A percentile compares a stretch with the other conserved stretches of the same genome.
Evolutionary conservation across 2,113 vertebrate species (phyloP).

Genomic region (Nipponia nippon): DNA sequence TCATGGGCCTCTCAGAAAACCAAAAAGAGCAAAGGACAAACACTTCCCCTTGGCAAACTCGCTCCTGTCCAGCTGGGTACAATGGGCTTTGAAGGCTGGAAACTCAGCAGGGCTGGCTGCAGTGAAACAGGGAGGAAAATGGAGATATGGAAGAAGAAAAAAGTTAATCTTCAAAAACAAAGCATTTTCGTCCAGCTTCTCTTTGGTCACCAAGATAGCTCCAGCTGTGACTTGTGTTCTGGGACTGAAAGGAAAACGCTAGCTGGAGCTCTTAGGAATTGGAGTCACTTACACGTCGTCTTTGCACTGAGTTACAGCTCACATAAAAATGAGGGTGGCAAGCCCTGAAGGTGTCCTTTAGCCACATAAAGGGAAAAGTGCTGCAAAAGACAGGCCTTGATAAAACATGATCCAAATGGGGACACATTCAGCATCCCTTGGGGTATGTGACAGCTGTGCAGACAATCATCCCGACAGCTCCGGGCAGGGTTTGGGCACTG

Average conservation of each 20-base stretch:
- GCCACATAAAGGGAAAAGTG: not conserved
- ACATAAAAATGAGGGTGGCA: not conserved
- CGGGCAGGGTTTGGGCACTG: not conserved
- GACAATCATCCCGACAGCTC: not conserved
- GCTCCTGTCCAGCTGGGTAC: not conserved
- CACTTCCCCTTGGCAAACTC: not conserved
- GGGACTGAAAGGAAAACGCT: not conserved
- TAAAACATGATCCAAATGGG: not conserved
- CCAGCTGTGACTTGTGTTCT: not conserved
- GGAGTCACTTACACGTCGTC: not conserved
- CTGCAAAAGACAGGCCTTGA: not conserved
- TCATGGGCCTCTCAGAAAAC: not conserved
- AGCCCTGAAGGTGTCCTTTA: constrained; percentile 26
- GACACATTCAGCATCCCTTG: not conserved
- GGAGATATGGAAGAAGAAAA: not conserved
- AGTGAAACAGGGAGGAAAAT: not conserved
- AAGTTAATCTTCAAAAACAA: not conserved
- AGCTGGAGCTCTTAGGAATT: not conserved
- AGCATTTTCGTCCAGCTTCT: not conserved
- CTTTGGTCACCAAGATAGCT: not conserved
- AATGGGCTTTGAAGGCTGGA: not conserved
- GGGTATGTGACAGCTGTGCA: not conserved
- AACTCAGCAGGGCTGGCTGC: not conserved
- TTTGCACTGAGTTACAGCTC: not conserved
- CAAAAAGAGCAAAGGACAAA: not conserved